These are phyloP conservation scores for Acrocyrtus sp. DNA, from an alignment of 2,888 invertebrate genomes.

Conservation along the genomic window DNA sequence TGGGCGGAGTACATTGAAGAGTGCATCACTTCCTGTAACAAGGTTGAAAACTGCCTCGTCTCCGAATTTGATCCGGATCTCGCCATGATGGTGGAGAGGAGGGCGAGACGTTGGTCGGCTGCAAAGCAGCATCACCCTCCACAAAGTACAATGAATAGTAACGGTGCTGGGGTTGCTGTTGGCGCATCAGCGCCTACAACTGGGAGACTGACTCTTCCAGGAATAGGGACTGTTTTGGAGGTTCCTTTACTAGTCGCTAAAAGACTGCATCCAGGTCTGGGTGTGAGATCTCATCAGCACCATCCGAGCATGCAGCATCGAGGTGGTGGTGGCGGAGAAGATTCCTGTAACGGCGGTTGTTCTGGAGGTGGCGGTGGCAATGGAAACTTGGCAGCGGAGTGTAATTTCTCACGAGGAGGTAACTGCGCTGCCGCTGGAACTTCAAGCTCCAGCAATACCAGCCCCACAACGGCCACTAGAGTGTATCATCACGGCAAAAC, in stretches of 20 bases:
- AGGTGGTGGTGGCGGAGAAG: not conserved
- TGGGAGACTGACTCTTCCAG: slow-evolving; percentile 35
- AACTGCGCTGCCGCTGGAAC: slow-evolving; percentile 13
- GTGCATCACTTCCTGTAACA: slow-evolving; percentile 86
- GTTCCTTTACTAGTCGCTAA: slow-evolving; percentile 49
- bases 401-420: slow-evolving; percentile 9
- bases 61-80: slow-evolving; percentile 72
- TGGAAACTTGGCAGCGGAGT: not conserved
- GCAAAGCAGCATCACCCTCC: slow-evolving; percentile 67
- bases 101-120: slow-evolving; percentile 78
- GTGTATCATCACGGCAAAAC: slow-evolving; percentile 25
- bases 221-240: slow-evolving; percentile 38
- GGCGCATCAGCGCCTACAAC: not conserved
- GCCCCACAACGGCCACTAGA: not conserved
- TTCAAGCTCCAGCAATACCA: not conserved
- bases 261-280: slow-evolving; percentile 48
- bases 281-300: slow-evolving; percentile 42
- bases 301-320: slow-evolving; percentile 9
- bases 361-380: slow-evolving; percentile 4
- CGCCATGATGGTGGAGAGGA: slow-evolving; percentile 79
- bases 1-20: slow-evolving; percentile 67
- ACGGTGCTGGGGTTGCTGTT: slow-evolving; percentile 3
- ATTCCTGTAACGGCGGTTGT: not conserved
- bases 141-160: too few relatives aligned
- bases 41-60: slow-evolving; percentile 68